Conservation (phyloP, 2,113 vertebrate genomes). For the Silurus glanis region DNA sequence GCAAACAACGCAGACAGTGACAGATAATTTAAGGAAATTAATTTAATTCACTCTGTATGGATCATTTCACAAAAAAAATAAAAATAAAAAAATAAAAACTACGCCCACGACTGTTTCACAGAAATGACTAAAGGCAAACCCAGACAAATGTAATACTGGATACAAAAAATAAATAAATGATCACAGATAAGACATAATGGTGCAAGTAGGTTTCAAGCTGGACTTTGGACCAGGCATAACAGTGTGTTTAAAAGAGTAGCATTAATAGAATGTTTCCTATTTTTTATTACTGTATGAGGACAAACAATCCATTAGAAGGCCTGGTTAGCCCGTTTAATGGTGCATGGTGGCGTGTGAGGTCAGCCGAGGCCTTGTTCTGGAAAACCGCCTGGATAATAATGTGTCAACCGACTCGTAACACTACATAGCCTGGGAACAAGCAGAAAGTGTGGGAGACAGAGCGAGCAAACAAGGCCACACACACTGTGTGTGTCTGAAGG, state of each 20-base stretch:
- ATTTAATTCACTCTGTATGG: background rate
- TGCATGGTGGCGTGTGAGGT: slow-evolving; percentile 25
- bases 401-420: slow-evolving; percentile 8
- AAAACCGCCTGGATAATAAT: slow-evolving; percentile 21
- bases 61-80: background rate
- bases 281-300: slow-evolving; percentile 19
- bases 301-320: slow-evolving; percentile 8
- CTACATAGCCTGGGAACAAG: slow-evolving; percentile 29
- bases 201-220: background rate
- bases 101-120: background rate
- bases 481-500: background rate
- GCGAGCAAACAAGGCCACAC: slow-evolving; percentile 3
- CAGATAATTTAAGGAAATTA: background rate
- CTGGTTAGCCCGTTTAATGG: slow-evolving; percentile 7
- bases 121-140: background rate
- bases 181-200: background rate
- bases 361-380: slow-evolving; percentile 13
- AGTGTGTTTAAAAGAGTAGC: background rate
- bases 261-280: slow-evolving; percentile 17
- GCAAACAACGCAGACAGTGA: background rate
- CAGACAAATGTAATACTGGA: background rate
- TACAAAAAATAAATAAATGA: too few relatives aligned
- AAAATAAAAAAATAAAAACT: background rate
- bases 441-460: slow-evolving; percentile 1
- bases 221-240: background rate